Evolutionary conservation across 2,797 vertebrate genomes (phyloP).

Genomic region (Onychomys torridus): DNA sequence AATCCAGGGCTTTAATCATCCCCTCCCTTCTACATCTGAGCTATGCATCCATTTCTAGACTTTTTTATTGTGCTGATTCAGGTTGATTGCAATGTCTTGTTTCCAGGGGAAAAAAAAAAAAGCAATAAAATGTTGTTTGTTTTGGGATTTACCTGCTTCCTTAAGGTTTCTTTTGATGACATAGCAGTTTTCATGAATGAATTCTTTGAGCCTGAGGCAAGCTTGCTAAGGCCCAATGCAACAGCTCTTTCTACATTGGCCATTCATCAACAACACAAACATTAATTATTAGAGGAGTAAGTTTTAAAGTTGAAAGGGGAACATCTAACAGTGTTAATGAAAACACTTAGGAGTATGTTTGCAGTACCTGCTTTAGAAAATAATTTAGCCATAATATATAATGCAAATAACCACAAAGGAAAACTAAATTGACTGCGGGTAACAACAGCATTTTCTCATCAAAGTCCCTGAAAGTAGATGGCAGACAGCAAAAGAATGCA

Average conservation of each 20-base stretch:
- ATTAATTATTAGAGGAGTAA: neutral
- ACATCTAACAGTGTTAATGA: neutral
- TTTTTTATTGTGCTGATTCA: neutral
- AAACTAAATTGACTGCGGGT: neutral
- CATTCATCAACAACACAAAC: neutral
- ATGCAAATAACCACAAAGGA: neutral
- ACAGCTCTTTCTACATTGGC: neutral
- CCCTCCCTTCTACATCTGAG: accelerated
- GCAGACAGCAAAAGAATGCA: neutral
- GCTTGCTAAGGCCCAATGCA: neutral
- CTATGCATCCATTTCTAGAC: accelerated
- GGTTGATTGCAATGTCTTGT: neutral
- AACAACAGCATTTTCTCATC: neutral
- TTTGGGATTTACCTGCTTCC: neutral
- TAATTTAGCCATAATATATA: neutral
- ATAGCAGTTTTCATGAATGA: neutral
- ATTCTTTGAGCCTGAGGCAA: neutral
- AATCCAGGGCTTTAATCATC: neutral
- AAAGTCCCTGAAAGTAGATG: neutral
- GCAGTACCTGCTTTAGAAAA: neutral
- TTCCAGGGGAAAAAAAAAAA: neutral
- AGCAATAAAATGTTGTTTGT: neutral
- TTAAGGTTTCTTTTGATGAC: neutral
- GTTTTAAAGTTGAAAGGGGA: neutral
- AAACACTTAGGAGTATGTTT: neutral